phyloP scores from a whole-genome alignment of 2,888 invertebrate species.

The Eurytoma californica region DNA sequence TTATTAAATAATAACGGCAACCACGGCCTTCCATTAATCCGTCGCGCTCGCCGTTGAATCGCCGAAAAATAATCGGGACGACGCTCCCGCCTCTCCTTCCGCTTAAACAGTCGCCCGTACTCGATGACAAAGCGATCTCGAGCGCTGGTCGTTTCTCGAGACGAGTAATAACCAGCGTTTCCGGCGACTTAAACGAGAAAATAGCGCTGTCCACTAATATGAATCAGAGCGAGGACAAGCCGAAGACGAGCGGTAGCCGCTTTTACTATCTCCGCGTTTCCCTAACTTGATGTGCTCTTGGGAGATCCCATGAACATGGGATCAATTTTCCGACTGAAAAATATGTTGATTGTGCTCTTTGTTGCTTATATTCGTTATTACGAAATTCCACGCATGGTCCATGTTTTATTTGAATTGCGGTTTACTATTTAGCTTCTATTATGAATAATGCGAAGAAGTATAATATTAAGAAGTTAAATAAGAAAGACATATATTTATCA shows the following conservation, averaged over 20 bases:
- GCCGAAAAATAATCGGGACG: conserved; percentile 42
- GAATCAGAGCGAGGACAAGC: conserved; percentile 51
- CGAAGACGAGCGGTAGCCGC: not conserved
- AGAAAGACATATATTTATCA: no score
- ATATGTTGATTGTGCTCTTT: no score
- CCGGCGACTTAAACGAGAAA: conserved; percentile 56
- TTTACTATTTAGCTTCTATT: no score
- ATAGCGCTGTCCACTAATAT: conserved; percentile 56
- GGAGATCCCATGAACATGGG: not conserved
- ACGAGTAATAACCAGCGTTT: conserved; percentile 54
- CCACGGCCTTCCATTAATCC: conserved; percentile 27
- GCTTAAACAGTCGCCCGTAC: conserved; percentile 16
- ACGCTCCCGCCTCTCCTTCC: not conserved
- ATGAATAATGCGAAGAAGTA: no score
- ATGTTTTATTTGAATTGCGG: no score
- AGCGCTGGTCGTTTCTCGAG: conserved; percentile 15
- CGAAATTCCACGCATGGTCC: no score
- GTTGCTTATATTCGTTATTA: no score
- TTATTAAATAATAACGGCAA: conserved; percentile 50
- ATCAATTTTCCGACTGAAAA: no score
- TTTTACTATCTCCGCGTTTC: conserved; percentile 1
- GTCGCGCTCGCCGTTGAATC: not conserved
- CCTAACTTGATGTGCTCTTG: not conserved
- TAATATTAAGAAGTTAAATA: no score
- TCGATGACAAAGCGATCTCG: conserved; percentile 51